Conservation (phyloP, 2,888 invertebrate species). For the Temnothorax ravouxi region DNA sequence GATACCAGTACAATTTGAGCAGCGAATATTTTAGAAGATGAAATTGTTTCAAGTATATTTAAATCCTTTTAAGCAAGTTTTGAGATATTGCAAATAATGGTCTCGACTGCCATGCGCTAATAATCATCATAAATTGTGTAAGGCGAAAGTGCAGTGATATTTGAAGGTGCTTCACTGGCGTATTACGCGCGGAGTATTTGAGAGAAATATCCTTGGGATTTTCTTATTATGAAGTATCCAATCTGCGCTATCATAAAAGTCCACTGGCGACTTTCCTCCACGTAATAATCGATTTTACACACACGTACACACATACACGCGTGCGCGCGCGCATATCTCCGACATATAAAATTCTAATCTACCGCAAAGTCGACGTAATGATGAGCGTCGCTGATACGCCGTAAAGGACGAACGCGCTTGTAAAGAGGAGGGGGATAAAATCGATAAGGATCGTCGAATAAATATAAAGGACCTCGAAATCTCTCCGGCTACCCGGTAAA, state of each 20-base stretch:
- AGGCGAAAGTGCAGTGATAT: not conserved
- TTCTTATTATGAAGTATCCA: slow-evolving; percentile 15
- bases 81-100: not conserved
- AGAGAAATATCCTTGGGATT: not conserved
- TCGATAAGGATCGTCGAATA: slow-evolving; percentile 66
- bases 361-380: slow-evolving; percentile 53
- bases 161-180: not conserved
- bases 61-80: slow-evolving; percentile 16
- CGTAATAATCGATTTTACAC: slow-evolving; percentile 60
- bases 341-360: slow-evolving; percentile 68
- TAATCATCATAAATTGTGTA: not conserved
- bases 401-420: slow-evolving; percentile 49
- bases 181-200: not conserved
- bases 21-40: slow-evolving; percentile 43
- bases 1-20: slow-evolving; percentile 48
- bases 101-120: not conserved
- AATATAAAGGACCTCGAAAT: slow-evolving; percentile 28
- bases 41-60: slow-evolving; percentile 13
- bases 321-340: not conserved
- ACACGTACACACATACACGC: not conserved
- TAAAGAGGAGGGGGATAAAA: slow-evolving; percentile 55
- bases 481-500: slow-evolving; percentile 45
- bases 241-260: slow-evolving; percentile 12
- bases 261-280: not conserved
- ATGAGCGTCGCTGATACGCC: slow-evolving; percentile 57